These are phyloP conservation scores for Clarias batrachus DNA, from an alignment of 2,113 vertebrate species.

Conservation along the genomic window DNA sequence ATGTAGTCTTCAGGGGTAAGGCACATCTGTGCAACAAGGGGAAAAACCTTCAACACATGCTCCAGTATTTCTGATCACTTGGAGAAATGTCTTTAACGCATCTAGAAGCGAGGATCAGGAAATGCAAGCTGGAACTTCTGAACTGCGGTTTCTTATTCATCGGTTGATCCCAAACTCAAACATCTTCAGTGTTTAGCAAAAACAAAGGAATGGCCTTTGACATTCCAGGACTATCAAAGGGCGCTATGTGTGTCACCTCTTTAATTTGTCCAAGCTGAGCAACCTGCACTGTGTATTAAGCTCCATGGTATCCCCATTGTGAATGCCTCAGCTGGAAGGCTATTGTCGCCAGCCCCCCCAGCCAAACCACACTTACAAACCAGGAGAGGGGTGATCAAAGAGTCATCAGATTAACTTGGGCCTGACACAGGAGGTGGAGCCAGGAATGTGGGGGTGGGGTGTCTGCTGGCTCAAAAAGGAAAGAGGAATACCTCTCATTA, in stretches of 20 bases:
- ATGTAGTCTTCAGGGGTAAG: too few species aligned
- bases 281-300: slow-evolving; percentile 56
- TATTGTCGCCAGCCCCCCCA: slow-evolving; percentile 67
- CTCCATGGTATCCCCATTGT: slow-evolving; percentile 59
- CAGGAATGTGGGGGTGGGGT: slow-evolving; percentile 33
- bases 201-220: background rate
- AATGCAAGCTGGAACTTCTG: background rate
- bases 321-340: slow-evolving; percentile 75
- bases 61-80: background rate
- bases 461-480: slow-evolving; percentile 68
- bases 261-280: slow-evolving; percentile 58
- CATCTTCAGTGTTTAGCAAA: background rate
- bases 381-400: slow-evolving; percentile 78
- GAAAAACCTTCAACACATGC: background rate
- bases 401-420: slow-evolving; percentile 68
- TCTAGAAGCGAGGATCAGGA: background rate
- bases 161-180: background rate
- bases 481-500: slow-evolving; percentile 80
- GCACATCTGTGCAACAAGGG: too few species aligned
- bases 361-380: slow-evolving; percentile 65
- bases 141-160: background rate
- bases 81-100: background rate
- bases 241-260: slow-evolving; percentile 47
- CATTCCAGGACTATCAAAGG: background rate
- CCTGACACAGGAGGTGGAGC: slow-evolving; percentile 53